Percentiles rank a stretch among this genome's conserved stretches.
Conservation (phyloP, 2,113 vertebrate genomes). For the Microtus pennsylvanicus region DNA sequence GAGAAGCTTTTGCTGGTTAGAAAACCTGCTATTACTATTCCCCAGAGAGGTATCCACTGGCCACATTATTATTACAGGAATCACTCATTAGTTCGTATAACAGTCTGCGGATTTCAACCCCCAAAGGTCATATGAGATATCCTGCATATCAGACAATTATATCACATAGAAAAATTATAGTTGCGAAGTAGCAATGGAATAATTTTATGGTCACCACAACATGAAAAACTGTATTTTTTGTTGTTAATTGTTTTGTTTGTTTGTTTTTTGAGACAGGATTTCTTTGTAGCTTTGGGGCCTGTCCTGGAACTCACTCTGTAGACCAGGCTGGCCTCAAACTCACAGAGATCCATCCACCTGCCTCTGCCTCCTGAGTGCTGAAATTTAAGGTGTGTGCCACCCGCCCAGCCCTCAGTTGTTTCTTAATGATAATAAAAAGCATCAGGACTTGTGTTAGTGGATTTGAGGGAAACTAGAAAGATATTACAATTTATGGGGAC, state of each 20-base stretch:
- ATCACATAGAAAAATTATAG: not conserved
- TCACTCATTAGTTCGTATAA: too few relatives aligned
- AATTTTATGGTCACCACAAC: not conserved
- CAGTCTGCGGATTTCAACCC: not conserved
- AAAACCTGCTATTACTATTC: not conserved
- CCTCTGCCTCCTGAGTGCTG: too few relatives aligned
- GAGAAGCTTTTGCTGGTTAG: not conserved
- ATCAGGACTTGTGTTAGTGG: not conserved
- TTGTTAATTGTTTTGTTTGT: too few relatives aligned
- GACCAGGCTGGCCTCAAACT: too few relatives aligned
- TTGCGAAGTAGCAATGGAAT: not conserved
- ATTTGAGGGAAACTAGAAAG: not conserved
- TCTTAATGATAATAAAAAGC: not conserved
- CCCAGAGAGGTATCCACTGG: not conserved
- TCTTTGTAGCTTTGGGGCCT: too few relatives aligned
- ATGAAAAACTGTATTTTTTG: not conserved
- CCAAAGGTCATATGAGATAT: not conserved
- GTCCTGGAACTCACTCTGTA: too few relatives aligned
- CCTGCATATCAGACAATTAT: not conserved
- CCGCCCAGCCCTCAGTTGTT: too few relatives aligned
- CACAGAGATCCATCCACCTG: too few relatives aligned
- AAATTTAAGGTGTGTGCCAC: too few relatives aligned
- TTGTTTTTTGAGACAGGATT: too few relatives aligned
- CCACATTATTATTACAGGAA: not conserved
- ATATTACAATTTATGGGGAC: not conserved